Evolutionary conservation across 2,888 invertebrate genomes (phyloP).

Genomic region (Noctua janthina): DNA sequence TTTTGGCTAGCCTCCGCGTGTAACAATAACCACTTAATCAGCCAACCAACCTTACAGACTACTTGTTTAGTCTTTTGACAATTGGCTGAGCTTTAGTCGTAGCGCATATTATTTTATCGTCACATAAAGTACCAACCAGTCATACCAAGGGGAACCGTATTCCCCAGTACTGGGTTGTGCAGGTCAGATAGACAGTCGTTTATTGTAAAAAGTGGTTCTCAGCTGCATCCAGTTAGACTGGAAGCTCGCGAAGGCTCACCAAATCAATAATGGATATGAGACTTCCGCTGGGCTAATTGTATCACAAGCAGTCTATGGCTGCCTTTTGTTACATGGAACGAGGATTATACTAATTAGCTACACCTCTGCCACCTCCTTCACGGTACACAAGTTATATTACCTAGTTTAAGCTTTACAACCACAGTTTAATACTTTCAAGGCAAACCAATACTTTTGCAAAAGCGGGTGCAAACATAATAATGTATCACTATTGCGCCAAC

Average conservation of each 20-base stretch:
- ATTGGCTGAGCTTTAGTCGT: background rate
- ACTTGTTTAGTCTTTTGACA: background rate
- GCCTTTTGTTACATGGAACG: background rate
- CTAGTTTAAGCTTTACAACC: background rate
- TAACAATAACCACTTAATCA: background rate
- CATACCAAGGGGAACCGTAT: background rate
- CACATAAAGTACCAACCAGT: background rate
- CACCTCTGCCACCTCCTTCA: background rate
- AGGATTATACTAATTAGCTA: background rate
- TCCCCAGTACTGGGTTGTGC: background rate
- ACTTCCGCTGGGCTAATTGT: background rate
- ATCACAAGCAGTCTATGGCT: background rate
- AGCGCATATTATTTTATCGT: background rate
- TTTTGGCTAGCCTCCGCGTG: background rate
- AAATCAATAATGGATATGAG: background rate
- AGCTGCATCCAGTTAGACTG: background rate
- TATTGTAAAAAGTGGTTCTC: background rate
- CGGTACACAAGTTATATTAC: background rate
- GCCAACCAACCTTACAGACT: background rate
- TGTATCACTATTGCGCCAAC: slow-evolving; percentile 42
- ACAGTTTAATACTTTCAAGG: slow-evolving; percentile 35
- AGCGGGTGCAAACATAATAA: slow-evolving; percentile 25
- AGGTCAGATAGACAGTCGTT: background rate
- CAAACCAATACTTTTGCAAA: slow-evolving; percentile 17
- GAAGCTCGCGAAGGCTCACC: background rate